A percentile compares a stretch with the other conserved stretches of the same genome.
Conservation (phyloP, 2,888 invertebrate species). For the Plebejus anna region DNA sequence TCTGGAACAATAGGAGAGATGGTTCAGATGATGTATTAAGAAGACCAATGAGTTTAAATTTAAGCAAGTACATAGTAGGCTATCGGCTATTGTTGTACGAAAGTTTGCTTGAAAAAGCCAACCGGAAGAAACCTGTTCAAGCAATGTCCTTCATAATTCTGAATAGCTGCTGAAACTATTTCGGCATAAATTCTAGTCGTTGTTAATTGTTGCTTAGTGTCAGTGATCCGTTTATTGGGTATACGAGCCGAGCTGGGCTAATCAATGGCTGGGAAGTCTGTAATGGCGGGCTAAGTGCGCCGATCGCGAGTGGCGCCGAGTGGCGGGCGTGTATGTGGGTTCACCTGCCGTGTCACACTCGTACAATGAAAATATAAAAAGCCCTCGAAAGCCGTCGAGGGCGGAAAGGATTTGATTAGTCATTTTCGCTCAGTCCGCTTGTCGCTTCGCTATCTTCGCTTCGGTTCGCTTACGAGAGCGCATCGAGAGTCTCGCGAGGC, state of each 20-base stretch:
- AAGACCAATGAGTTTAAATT: neutral
- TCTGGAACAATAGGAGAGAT: conserved; percentile 79
- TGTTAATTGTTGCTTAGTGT: neutral
- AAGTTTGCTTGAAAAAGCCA: neutral
- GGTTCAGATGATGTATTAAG: neutral
- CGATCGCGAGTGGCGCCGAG: conserved; percentile 32
- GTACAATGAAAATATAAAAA: conserved; percentile 76
- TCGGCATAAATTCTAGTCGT: neutral
- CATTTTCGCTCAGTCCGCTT: conserved; percentile 70
- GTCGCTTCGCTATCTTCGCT: conserved; percentile 70
- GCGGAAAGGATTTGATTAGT: conserved; percentile 79
- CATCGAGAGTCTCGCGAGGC: conserved; percentile 76
- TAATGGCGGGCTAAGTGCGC: conserved; percentile 23
- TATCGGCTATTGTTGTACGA: neutral
- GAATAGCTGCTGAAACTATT: neutral
- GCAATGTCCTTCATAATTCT: neutral
- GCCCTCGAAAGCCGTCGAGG: conserved; percentile 66
- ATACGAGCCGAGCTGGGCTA: conserved; percentile 1
- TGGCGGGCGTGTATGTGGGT: conserved; percentile 44
- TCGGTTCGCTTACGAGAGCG: conserved; percentile 72
- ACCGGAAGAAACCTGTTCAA: neutral
- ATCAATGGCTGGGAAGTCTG: conserved; percentile 24
- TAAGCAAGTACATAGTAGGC: neutral
- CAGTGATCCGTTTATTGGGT: conserved; percentile 16
- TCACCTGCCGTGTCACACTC: conserved; percentile 64